These are phyloP conservation scores for Sepiola atlantica DNA, from an alignment of 2,888 invertebrate species.

Conservation along the genomic window DNA sequence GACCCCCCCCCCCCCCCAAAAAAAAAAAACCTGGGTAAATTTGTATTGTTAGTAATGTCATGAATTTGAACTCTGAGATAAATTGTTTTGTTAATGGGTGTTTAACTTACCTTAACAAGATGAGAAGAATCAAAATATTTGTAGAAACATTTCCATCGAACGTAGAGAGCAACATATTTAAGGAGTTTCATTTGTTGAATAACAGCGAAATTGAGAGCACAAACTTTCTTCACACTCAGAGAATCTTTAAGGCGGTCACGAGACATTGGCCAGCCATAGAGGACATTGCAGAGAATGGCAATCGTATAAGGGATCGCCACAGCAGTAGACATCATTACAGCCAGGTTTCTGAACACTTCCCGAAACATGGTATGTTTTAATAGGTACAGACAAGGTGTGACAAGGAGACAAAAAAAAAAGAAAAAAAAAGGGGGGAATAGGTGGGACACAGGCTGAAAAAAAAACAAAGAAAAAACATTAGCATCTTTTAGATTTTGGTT, in stretches of 20 bases:
- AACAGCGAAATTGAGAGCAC: slow-evolving; percentile 66
- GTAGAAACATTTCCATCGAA: slow-evolving; percentile 67
- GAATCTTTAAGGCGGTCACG: slow-evolving; percentile 64
- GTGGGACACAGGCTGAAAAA: neutral
- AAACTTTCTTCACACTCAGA: slow-evolving; percentile 69
- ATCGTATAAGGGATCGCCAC: slow-evolving; percentile 70
- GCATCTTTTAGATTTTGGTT: neutral
- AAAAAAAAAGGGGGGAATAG: neutral
- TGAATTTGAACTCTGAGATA: too few relatives aligned
- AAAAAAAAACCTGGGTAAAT: too few relatives aligned
- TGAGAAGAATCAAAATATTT: slow-evolving; percentile 56
- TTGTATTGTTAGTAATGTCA: too few relatives aligned
- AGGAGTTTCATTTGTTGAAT: slow-evolving; percentile 60
- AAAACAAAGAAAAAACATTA: neutral
- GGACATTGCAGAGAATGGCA: slow-evolving; percentile 67
- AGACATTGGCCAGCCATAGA: slow-evolving; percentile 69
- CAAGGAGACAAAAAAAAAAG: neutral
- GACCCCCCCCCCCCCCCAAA: too few relatives aligned
- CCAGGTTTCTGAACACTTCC: slow-evolving; percentile 50
- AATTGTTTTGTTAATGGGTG: too few relatives aligned
- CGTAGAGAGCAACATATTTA: slow-evolving; percentile 61
- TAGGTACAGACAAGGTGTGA: neutral
- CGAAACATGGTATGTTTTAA: slow-evolving; percentile 50
- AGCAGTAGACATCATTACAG: slow-evolving; percentile 61
- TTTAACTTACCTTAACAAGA: slow-evolving; percentile 64